Conservation (phyloP, 2,888 invertebrate genomes). For the Cinara cedri region DNA sequence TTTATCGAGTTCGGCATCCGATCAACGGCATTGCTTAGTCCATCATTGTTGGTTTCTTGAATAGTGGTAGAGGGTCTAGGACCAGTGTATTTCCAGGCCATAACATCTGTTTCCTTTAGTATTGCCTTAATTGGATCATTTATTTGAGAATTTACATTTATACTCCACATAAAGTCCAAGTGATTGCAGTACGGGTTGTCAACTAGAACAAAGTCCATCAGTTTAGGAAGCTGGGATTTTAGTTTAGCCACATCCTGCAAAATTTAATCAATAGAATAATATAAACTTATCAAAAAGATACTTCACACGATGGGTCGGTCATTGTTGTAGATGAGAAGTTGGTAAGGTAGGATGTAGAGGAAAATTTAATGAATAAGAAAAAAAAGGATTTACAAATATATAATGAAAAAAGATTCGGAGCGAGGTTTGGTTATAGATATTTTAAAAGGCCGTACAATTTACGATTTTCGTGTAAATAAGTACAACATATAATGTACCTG, state of each 20-base stretch:
- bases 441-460: too few relatives aligned
- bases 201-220: constrained; percentile 66
- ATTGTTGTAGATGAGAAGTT: too few relatives aligned
- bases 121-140: constrained; percentile 14
- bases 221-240: constrained; percentile 66
- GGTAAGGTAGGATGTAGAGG: too few relatives aligned
- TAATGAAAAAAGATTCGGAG: too few relatives aligned
- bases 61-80: not conserved
- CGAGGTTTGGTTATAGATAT: too few relatives aligned
- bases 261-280: too few relatives aligned
- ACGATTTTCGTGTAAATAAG: too few relatives aligned
- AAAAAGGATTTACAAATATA: not conserved
- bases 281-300: too few relatives aligned
- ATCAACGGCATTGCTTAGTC: not conserved
- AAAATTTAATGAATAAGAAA: not conserved
- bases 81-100: constrained; percentile 14
- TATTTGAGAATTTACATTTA: not conserved
- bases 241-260: constrained; percentile 68
- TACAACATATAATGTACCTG: too few relatives aligned
- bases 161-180: constrained; percentile 71
- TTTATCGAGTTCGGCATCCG: not conserved
- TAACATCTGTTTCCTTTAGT: constrained; percentile 13
- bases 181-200: constrained; percentile 70
- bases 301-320: too few relatives aligned
- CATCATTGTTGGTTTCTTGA: not conserved